These are phyloP conservation scores for Leiothrix lutea DNA, from an alignment of 2,113 vertebrate genomes.

Conservation along the genomic window DNA sequence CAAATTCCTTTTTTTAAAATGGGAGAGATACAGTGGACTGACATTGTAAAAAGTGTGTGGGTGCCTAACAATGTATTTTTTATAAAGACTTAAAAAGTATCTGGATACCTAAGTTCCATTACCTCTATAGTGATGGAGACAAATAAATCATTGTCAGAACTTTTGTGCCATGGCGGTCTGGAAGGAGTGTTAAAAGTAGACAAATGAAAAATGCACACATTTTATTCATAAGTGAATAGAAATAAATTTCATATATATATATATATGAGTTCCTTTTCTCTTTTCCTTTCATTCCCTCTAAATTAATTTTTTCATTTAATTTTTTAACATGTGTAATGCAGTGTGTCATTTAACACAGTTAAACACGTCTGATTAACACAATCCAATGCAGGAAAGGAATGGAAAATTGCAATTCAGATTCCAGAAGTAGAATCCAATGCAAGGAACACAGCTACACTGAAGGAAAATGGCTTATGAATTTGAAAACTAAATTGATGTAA, in stretches of 20 bases:
- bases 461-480: not conserved
- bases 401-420: not conserved
- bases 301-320: not conserved
- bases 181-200: not conserved
- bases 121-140: rapidly evolving
- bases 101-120: not conserved
- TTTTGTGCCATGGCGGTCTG: not conserved
- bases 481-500: not conserved
- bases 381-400: not conserved
- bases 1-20: not conserved
- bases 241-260: not conserved
- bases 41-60: not conserved
- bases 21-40: not conserved
- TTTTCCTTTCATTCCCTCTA: not conserved
- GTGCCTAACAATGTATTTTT: not conserved
- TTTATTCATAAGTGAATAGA: not conserved
- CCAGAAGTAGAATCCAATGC: not conserved
- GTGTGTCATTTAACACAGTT: not conserved
- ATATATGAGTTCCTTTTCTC: not conserved
- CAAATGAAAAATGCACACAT: not conserved
- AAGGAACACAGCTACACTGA: not conserved
- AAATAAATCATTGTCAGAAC: not conserved
- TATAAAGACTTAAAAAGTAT: not conserved
- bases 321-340: not conserved
- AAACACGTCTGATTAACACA: not conserved